Conservation (phyloP, 2,113 vertebrate species). For the Syrmaticus mikado region DNA sequence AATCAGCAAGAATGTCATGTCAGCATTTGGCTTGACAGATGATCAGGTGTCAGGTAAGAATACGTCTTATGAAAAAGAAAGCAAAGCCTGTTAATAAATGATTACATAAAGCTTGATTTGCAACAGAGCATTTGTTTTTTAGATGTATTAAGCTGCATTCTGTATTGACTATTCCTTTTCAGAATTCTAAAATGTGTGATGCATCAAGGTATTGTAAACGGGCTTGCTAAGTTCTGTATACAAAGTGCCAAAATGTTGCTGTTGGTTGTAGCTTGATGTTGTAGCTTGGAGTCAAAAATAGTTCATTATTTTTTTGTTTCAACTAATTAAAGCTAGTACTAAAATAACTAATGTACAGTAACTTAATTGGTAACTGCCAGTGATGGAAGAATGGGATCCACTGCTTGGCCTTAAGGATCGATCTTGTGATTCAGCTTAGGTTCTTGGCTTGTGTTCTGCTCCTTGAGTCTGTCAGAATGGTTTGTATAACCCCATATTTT, state of each 20-base stretch:
- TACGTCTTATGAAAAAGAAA: neutral
- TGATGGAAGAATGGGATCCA: neutral
- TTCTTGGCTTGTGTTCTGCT: neutral
- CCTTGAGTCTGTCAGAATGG: neutral
- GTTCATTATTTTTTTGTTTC: neutral
- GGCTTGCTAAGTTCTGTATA: neutral
- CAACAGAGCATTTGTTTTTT: neutral
- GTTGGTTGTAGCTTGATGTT: neutral
- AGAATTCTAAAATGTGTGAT: neutral
- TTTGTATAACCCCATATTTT: neutral
- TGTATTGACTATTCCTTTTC: neutral
- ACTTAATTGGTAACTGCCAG: neutral
- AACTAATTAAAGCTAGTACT: neutral
- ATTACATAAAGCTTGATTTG: neutral
- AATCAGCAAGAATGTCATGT: constrained; percentile 98
- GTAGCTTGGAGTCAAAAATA: neutral
- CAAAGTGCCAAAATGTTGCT: neutral
- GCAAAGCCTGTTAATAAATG: neutral
- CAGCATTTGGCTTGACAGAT: constrained; percentile 94
- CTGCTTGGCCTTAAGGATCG: neutral
- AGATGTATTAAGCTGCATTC: neutral
- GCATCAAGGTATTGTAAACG: neutral
- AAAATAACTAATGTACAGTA: neutral
- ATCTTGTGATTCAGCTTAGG: neutral
- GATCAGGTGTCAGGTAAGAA: constrained; percentile 91